These are phyloP conservation scores for Ophioderma brevispina DNA, from an alignment of 35 echinoderm and acorn worm genomes.

Conservation along the genomic window DNA sequence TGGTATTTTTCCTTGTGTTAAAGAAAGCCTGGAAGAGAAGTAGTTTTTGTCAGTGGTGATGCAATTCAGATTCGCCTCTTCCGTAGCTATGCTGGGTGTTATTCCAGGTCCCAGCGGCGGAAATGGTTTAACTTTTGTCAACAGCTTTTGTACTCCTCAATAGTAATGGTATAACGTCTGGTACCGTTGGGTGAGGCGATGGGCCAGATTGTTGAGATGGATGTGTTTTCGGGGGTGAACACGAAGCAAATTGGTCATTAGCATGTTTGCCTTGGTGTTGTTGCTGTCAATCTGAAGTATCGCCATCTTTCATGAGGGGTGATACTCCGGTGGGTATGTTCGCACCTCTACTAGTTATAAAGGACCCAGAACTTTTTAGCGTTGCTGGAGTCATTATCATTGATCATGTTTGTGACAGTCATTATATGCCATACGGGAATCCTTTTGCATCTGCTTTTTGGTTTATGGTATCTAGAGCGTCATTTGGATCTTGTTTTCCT, in stretches of 20 bases:
- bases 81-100: neutral
- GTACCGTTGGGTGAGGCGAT: neutral
- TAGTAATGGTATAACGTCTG: neutral
- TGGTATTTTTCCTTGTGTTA: neutral
- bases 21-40: constrained; percentile 12
- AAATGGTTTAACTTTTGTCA: neutral
- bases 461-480: neutral
- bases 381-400: too few species aligned
- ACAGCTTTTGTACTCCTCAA: neutral
- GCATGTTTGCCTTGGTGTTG: constrained; percentile 19
- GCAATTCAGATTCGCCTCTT: neutral
- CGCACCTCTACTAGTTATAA: constrained; percentile 1
- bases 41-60: neutral
- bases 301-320: constrained; percentile 15
- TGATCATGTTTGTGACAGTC: neutral
- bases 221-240: constrained; percentile 1
- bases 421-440: neutral
- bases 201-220: neutral
- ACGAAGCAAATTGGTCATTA: constrained; percentile 5
- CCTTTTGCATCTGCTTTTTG: neutral
- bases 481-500: neutral
- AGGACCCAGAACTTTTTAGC: constrained; percentile 21
- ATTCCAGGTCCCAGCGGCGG: neutral
- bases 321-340: constrained; percentile 13
- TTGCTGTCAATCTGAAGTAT: constrained; percentile 1